phyloP scores from a whole-genome alignment of 2,888 invertebrate genomes.

The Habroteleia sp. region DNA sequence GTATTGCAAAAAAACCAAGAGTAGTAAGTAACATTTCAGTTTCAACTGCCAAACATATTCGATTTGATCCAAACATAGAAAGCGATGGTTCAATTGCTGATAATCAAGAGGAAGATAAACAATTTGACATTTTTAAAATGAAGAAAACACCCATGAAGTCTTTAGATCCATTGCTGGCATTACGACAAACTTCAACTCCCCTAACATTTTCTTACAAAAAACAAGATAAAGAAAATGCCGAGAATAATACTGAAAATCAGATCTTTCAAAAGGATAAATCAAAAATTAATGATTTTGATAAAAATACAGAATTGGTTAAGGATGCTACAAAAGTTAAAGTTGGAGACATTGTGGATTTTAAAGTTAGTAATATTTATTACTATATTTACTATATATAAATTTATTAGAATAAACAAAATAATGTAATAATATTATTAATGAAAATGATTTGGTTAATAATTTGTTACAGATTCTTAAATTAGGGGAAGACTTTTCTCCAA shows the following conservation, averaged over 20 bases:
- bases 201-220: constrained; percentile 64
- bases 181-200: constrained; percentile 71
- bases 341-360: constrained; percentile 50
- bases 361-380: constrained; percentile 31
- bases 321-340: constrained; percentile 16
- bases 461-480: constrained; percentile 77
- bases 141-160: constrained; percentile 39
- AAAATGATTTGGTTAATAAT: constrained; percentile 1
- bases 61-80: constrained; percentile 68
- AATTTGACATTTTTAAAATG: background rate
- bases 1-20: constrained; percentile 68
- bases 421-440: no score
- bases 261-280: no score
- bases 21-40: constrained; percentile 67
- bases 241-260: constrained; percentile 2
- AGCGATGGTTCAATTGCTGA: constrained; percentile 17
- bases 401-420: no score
- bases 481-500: constrained; percentile 78
- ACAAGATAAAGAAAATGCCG: constrained; percentile 16
- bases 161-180: constrained; percentile 67
- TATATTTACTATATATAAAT: no score
- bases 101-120: constrained; percentile 1
- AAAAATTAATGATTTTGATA: background rate
- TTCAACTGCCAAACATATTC: constrained; percentile 72
- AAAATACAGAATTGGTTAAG: constrained; percentile 16